Base-by-base conservation (phyloP, 1,140 invertebrate genomes). In the Armadillidium nasatum region DNA sequence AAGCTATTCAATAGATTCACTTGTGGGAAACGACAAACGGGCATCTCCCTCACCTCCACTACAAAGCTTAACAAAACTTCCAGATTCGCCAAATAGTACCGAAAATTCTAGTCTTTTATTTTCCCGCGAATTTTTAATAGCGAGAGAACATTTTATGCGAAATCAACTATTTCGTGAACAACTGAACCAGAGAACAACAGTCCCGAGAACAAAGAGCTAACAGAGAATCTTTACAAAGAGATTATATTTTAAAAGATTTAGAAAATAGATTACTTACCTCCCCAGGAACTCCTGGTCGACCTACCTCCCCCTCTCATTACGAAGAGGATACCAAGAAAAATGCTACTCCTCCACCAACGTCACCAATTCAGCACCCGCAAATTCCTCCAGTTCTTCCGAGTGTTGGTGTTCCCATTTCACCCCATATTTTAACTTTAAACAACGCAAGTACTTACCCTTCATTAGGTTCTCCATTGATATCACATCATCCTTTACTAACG, bases 11-110 rank as follows among this genome's bases (percentile, higher is more conserved):
- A 70, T 70, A 70, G 68, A 70, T 4, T 22, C 19, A 1, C 68
- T 70, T 13, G 68, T 70, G 19, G 68, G 68, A n/a, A 70, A 70
- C 22, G 68, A 70, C 4, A 70, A 70, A 21, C 3, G 22, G 10
- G 13, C 13, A 21, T 23, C 68, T 33, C 19, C 68, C 22, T 70
- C 68, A 1, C 68, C 68, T 23, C 68, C 68, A 11, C 19, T 70
- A 11, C 68, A 22, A 21, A 21, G 68, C 22, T 3, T 70, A 21
- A 70, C 68, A 13, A 70, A 70, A 23, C 19, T 70, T 33, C 68
- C 68, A 11, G 68, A 70, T 2, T 70, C 68, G 10, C 68, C 68
- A 21, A 70, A 21, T 21, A 23, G 19, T 11, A 21, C 15, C 0
- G 68, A 70, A 2, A 33, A 21, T 21, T n/a, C 23, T 33, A 11